Evolutionary conservation across 2,888 invertebrate genomes (phyloP).

Genomic region (Himalopsyche japonica): DNA sequence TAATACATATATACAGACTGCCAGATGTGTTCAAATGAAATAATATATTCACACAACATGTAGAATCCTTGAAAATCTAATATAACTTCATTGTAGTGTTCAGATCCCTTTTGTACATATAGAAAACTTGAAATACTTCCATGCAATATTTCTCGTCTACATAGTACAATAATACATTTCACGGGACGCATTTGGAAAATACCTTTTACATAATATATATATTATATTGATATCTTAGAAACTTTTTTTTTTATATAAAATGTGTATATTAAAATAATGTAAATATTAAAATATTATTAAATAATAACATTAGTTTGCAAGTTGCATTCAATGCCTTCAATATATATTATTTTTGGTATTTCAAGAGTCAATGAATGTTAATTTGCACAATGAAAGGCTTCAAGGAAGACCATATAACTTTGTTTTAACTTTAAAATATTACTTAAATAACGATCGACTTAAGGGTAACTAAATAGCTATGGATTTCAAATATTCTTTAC

Average conservation of each 20-base stretch:
- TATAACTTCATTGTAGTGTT: not conserved
- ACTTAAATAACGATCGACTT: not conserved
- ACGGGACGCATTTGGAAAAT: not conserved
- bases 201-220: slow-evolving; percentile 9
- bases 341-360: not conserved
- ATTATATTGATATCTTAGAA: slow-evolving; percentile 15
- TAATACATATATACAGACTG: slow-evolving; percentile 18
- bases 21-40: slow-evolving; percentile 33
- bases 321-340: slow-evolving; percentile 5
- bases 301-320: not conserved
- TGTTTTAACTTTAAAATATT: not conserved
- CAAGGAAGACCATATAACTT: not conserved
- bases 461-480: not conserved
- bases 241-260: not conserved
- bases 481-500: not conserved
- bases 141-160: not conserved
- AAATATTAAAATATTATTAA: slow-evolving; percentile 3
- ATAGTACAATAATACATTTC: not conserved
- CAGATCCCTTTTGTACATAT: not conserved
- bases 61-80: not conserved
- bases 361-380: not conserved
- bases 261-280: slow-evolving; percentile 25
- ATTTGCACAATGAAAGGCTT: not conserved
- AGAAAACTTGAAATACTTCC: not conserved
- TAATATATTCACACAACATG: slow-evolving; percentile 14